A percentile compares a stretch with the other conserved stretches of the same genome.
Conservation (phyloP, 2,113 vertebrate species). For the Epinephelus cyanopodus region DNA sequence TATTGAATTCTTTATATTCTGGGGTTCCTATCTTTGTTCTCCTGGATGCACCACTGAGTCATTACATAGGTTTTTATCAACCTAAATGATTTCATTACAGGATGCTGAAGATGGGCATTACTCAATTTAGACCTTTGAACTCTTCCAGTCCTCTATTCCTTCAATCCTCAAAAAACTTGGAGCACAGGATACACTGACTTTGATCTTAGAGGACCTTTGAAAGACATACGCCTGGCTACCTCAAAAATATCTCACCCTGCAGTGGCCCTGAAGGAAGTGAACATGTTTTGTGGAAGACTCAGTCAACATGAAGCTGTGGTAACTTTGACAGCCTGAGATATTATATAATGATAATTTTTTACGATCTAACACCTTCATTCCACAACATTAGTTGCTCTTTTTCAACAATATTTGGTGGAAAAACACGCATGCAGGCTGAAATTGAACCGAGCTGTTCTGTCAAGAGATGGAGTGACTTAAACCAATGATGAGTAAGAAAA, state of each 20-base stretch:
- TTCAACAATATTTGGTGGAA: too few species aligned
- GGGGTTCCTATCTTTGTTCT: constrained; percentile 21
- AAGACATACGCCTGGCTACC: constrained; percentile 10
- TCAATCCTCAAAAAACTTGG: constrained; percentile 4
- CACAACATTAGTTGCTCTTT: too few species aligned
- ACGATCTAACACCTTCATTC: background rate
- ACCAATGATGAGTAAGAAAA: too few species aligned
- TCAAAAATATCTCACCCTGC: background rate
- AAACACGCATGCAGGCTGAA: too few species aligned
- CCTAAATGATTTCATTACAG: constrained; percentile 29
- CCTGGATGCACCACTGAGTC: constrained; percentile 26
- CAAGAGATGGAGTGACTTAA: too few species aligned
- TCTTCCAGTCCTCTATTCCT: constrained; percentile 2
- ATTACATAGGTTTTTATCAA: constrained; percentile 26
- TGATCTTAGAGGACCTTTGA: constrained; percentile 39
- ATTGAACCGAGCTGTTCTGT: too few species aligned
- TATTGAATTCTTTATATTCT: constrained; percentile 1
- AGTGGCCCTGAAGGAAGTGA: constrained; percentile 21
- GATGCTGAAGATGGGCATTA: constrained; percentile 22
- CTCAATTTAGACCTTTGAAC: constrained; percentile 23
- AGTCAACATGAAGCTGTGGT: background rate
- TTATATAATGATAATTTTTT: background rate
- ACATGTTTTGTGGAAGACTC: background rate
- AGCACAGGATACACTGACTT: constrained; percentile 29
- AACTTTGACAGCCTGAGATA: background rate